Conservation (phyloP, 2,888 invertebrate species). For the Mythimna ferrago region DNA sequence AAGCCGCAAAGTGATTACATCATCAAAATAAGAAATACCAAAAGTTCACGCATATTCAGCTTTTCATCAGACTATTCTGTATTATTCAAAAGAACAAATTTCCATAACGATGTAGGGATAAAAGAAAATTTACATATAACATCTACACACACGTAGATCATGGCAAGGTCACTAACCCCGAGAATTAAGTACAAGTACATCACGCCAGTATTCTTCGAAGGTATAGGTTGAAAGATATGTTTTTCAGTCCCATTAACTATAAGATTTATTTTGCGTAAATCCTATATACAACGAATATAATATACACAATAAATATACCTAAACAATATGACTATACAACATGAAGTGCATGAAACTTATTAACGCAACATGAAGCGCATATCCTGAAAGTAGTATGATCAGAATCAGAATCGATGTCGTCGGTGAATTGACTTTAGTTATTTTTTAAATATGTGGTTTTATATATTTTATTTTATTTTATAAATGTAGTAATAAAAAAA, state of each 20-base stretch:
- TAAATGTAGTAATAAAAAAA: too few species aligned
- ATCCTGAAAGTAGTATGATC: too few species aligned
- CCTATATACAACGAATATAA: not conserved
- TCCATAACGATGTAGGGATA: constrained; percentile 48
- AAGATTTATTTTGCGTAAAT: not conserved
- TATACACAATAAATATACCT: too few species aligned
- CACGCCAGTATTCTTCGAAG: too few species aligned
- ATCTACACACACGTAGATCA: constrained; percentile 15
- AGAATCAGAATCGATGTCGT: too few species aligned
- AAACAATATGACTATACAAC: too few species aligned
- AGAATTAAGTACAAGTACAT: not conserved
- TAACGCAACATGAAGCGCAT: too few species aligned
- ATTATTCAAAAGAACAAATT: constrained; percentile 60
- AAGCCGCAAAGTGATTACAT: constrained; percentile 48
- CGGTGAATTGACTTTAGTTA: too few species aligned
- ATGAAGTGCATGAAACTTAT: too few species aligned
- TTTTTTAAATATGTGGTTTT: too few species aligned
- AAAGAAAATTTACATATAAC: constrained; percentile 36
- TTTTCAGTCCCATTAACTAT: not conserved
- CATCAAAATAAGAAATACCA: constrained; percentile 56
- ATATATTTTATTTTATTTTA: too few species aligned
- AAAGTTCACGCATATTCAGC: constrained; percentile 57
- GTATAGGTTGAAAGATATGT: too few species aligned
- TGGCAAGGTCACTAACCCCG: constrained; percentile 7
- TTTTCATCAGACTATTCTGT: constrained; percentile 44